These are phyloP conservation scores for Autographa pulchrina DNA, from an alignment of 2,888 invertebrate species.

Conservation along the genomic window DNA sequence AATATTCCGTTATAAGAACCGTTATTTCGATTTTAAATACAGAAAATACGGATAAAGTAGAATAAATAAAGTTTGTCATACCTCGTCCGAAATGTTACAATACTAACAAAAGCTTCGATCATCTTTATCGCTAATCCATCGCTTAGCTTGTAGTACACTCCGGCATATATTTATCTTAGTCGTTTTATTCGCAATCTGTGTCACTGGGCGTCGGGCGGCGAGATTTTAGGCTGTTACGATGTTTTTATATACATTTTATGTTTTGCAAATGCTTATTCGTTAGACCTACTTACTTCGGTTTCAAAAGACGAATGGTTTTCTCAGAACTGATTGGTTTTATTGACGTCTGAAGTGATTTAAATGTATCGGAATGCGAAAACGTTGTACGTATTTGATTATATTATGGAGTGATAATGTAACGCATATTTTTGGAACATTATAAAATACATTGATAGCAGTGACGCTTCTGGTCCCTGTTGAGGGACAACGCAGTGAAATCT, in stretches of 20 bases:
- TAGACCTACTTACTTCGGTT: constrained; percentile 40
- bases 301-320: constrained; percentile 35
- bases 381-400: background rate
- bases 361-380: constrained; percentile 27
- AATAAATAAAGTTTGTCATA: too few species aligned
- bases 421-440: background rate
- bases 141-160: constrained; percentile 44
- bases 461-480: background rate
- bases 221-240: constrained; percentile 55
- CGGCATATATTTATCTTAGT: constrained; percentile 64
- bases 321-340: constrained; percentile 44
- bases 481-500: background rate
- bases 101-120: background rate
- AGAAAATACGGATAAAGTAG: too few species aligned
- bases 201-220: constrained; percentile 54
- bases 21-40: too few species aligned
- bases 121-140: constrained; percentile 2
- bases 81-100: too few species aligned
- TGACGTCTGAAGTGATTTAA: constrained; percentile 24
- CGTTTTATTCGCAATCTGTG: constrained; percentile 66
- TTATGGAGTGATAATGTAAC: background rate
- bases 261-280: constrained; percentile 49
- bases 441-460: too few species aligned
- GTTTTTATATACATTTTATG: constrained; percentile 58
- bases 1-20: too few species aligned